Evolutionary conservation across 2,113 vertebrate species (phyloP), one percentile per base, ranked within the genome.

Genomic region (Atlantisia rogersi): DNA sequence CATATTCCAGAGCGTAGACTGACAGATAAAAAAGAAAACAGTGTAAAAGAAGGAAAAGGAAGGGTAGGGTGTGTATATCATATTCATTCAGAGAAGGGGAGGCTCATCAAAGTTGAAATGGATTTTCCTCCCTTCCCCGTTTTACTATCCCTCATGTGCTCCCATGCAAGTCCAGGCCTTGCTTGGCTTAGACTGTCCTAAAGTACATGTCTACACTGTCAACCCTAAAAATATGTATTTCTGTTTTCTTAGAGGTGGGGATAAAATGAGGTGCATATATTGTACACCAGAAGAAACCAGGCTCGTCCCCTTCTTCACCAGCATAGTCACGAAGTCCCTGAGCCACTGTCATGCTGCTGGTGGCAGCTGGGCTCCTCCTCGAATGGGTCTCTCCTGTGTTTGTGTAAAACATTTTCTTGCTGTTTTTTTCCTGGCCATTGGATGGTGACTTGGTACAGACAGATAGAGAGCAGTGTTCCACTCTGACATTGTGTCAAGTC

Each of bases 251-350:
- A 58, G 46, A 55, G 5, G 5, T 6, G 25, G 21, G 11, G 5
- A 55, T 74, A 4, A 58, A 86, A 53, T 8, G 3, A 63, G 24
- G 18, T 52, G 24, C 2, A 1, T 53, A 10, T 44, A 16, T 58
- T 48, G 14, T 17, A 24, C 26, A n/a, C 17, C 20, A 75, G 29
- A 44, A 5, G 15, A 80, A 90, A 69, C 10, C 52, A 29, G 6
- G 3, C 19, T 68, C 59, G 28, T 82, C 39, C 25, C 25, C 13
- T 37, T 59, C 19, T 52, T 73, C 40, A 59, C 2, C 62, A 68
- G 37, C 53, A n/a, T 16, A 31, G 12, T 31, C 21, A 17, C 0
- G 0, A 79, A 50, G 8, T 73, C 29, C 19, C 3, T 0, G 4
- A 83, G 20, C 3, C 32, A 28, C 50, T 29, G 32, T 9, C 40